These are phyloP conservation scores for Dasypogon diadema DNA, from an alignment of 2,888 invertebrate species.

Conservation along the genomic window DNA sequence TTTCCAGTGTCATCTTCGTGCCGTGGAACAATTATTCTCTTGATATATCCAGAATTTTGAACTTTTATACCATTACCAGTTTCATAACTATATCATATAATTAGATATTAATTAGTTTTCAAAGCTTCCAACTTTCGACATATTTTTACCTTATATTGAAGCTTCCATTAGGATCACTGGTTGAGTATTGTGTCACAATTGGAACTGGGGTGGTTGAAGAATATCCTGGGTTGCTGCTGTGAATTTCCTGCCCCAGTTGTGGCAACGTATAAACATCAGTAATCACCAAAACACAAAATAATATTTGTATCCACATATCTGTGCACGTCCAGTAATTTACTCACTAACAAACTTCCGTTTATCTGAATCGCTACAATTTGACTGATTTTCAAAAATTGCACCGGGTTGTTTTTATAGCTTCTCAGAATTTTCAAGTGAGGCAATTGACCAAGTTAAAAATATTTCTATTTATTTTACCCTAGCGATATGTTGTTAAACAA, in stretches of 20 bases:
- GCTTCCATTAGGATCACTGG: constrained; percentile 69
- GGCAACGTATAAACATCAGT: neutral
- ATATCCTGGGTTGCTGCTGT: constrained; percentile 56
- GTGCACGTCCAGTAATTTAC: neutral
- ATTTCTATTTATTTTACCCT: constrained; percentile 31
- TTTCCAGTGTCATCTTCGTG: constrained; percentile 68
- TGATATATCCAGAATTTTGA: constrained; percentile 79
- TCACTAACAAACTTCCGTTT: neutral
- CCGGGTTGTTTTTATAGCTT: constrained; percentile 25
- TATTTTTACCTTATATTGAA: constrained; percentile 69
- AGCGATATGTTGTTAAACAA: constrained; percentile 21
- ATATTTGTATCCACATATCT: constrained; percentile 11
- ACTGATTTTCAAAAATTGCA: constrained; percentile 6
- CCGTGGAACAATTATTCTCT: constrained; percentile 71
- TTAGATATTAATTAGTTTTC: neutral
- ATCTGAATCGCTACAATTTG: neutral
- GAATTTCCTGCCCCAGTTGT: constrained; percentile 6
- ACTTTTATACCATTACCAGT: constrained; percentile 83
- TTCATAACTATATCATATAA: constrained; percentile 73
- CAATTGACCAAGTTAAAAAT: neutral
- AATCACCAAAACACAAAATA: neutral
- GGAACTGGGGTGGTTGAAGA: constrained; percentile 66
- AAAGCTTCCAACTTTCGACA: too few relatives aligned
- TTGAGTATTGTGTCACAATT: constrained; percentile 69
- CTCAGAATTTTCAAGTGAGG: neutral